These are phyloP conservation scores for Sphaeridia pumilis DNA, from an alignment of 2,888 invertebrate genomes.

Conservation along the genomic window DNA sequence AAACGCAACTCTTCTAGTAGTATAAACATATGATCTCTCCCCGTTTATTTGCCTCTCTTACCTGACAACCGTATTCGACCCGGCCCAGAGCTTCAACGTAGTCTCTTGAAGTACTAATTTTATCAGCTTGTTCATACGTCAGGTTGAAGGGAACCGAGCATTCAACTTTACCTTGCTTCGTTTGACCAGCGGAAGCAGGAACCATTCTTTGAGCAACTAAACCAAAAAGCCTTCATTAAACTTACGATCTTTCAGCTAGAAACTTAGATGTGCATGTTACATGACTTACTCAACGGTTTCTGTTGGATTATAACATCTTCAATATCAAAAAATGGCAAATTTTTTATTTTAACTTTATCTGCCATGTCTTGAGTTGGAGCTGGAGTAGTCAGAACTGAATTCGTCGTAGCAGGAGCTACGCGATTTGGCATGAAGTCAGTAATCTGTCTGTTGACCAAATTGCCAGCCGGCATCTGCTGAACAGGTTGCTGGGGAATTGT, in stretches of 20 bases:
- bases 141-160: background rate
- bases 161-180: background rate
- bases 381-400: too few relatives aligned
- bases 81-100: background rate
- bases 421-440: too few relatives aligned
- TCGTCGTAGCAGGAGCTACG: too few relatives aligned
- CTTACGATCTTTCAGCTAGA: background rate
- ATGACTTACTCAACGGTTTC: conserved; percentile 55
- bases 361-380: background rate
- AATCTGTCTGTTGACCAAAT: too few relatives aligned
- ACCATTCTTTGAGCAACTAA: background rate
- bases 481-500: too few relatives aligned
- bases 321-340: conserved; percentile 84
- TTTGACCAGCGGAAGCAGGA: background rate
- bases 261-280: background rate
- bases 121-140: background rate
- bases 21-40: too few relatives aligned
- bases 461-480: too few relatives aligned
- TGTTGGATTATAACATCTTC: conserved; percentile 77
- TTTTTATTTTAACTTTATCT: conserved; percentile 72
- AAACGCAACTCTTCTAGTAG: background rate
- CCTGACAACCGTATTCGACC: conserved; percentile 23
- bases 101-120: background rate
- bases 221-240: background rate
- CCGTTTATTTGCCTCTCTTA: background rate